Evolutionary conservation across 1,140 invertebrate species (phyloP).

Genomic region (Ceratina japonica): DNA sequence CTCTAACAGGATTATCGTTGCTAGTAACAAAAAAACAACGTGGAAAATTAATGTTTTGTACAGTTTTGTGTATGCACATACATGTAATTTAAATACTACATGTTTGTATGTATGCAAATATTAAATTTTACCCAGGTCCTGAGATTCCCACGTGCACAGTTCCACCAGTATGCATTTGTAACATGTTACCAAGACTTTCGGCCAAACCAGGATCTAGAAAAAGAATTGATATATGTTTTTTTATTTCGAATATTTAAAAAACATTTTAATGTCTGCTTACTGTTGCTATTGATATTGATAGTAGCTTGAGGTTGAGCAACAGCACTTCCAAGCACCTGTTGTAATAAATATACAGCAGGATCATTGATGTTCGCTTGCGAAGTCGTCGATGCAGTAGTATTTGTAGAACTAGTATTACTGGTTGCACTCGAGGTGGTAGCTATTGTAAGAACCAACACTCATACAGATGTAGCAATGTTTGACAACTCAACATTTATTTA

Average conservation of each 20-base stretch:
- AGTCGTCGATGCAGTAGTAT: slow-evolving; percentile 35
- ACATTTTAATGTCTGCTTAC: slow-evolving; percentile 7
- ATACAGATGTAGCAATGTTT: background rate
- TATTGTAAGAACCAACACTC: background rate
- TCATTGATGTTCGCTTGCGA: slow-evolving; percentile 19
- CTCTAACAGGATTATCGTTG: background rate
- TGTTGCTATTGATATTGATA: slow-evolving; percentile 29
- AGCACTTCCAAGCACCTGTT: slow-evolving; percentile 11
- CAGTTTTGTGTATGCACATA: background rate
- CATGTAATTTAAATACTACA: background rate
- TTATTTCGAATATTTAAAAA: background rate
- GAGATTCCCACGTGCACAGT: slow-evolving; percentile 47
- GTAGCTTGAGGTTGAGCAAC: slow-evolving; percentile 24
- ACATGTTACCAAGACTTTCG: slow-evolving; percentile 41
- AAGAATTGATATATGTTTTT: background rate
- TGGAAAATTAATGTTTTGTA: background rate
- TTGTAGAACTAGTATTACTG: slow-evolving; percentile 43
- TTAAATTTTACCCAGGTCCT: slow-evolving; percentile 39
- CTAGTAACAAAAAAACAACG: slow-evolving; percentile 34
- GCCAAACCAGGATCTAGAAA: slow-evolving; percentile 36
- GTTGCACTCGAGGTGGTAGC: slow-evolving; percentile 53
- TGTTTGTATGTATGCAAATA: no score
- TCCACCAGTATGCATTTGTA: slow-evolving; percentile 40
- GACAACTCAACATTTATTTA: background rate
- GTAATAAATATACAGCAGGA: slow-evolving; percentile 30